phyloP scores from a whole-genome alignment of 2,888 invertebrate genomes.

The Choristoneura rosaceana region DNA sequence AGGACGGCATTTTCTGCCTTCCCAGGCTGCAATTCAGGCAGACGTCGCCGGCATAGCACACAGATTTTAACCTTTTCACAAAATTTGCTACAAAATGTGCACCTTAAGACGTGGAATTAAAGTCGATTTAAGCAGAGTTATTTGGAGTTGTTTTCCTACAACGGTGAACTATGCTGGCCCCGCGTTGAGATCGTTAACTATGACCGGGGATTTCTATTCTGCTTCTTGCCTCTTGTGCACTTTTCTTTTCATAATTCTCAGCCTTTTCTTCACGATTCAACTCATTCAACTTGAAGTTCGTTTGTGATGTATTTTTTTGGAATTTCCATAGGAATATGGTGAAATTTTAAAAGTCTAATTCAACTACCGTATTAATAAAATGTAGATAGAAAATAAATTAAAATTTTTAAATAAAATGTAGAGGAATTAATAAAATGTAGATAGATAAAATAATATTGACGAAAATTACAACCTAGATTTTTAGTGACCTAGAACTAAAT shows the following conservation, averaged over 20 bases:
- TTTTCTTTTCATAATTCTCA: slow-evolving; percentile 31
- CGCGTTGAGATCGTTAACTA: slow-evolving; percentile 18
- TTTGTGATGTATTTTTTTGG: background rate
- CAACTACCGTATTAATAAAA: too few species aligned
- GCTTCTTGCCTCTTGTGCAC: slow-evolving; percentile 20
- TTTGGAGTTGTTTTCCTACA: background rate
- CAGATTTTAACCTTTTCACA: background rate
- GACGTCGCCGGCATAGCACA: slow-evolving; percentile 5
- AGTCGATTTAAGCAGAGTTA: background rate
- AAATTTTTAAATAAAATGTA: too few species aligned
- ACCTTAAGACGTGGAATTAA: background rate
- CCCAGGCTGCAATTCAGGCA: slow-evolving; percentile 8
- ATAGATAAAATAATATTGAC: too few species aligned
- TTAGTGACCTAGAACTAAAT: too few species aligned
- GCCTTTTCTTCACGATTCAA: slow-evolving; percentile 22
- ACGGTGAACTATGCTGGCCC: background rate
- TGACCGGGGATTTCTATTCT: slow-evolving; percentile 19
- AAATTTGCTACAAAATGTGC: background rate
- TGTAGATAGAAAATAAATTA: too few species aligned
- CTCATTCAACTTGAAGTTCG: slow-evolving; percentile 8
- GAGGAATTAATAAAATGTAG: too few species aligned
- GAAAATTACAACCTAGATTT: too few species aligned
- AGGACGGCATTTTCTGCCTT: slow-evolving; percentile 35
- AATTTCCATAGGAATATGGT: too few species aligned
- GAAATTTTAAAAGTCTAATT: too few species aligned